Evolutionary conservation across 2,888 invertebrate species (phyloP).

Genomic region (Thymelicus lineola): DNA sequence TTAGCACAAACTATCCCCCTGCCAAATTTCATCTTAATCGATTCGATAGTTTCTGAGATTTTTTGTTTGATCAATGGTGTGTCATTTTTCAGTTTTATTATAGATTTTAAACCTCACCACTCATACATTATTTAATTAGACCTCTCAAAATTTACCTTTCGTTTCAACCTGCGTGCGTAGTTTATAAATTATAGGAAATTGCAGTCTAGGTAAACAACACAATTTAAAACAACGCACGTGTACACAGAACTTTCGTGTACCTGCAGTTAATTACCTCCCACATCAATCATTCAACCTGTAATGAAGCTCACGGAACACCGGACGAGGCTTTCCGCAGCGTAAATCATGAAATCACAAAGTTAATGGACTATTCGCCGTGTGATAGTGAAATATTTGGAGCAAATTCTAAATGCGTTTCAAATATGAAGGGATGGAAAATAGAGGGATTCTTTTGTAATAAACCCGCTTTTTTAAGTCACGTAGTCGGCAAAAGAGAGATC

Average conservation of each 20-base stretch:
- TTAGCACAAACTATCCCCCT: too few species aligned
- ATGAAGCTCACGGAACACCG: slow-evolving; percentile 34
- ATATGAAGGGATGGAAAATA: not conserved
- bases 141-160: too few species aligned
- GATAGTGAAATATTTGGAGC: slow-evolving; percentile 10
- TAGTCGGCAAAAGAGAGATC: not conserved
- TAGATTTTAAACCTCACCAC: too few species aligned
- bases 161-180: not conserved
- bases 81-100: too few species aligned
- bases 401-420: not conserved
- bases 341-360: slow-evolving; percentile 33
- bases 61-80: too few species aligned
- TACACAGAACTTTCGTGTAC: slow-evolving; percentile 24
- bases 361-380: slow-evolving; percentile 6
- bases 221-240: slow-evolving; percentile 27
- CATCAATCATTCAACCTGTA: slow-evolving; percentile 36
- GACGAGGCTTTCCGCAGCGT: slow-evolving; percentile 34
- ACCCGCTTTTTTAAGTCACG: not conserved
- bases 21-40: too few species aligned
- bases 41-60: too few species aligned
- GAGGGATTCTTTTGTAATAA: too few species aligned
- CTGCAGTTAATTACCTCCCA: slow-evolving; percentile 38
- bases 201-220: not conserved
- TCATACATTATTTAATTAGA: too few species aligned
- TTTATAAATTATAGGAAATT: not conserved